A percentile compares a stretch with the other conserved stretches of the same genome.
phyloP scores from a whole-genome alignment of 2,113 vertebrate genomes.

The Spheniscus mendiculus region DNA sequence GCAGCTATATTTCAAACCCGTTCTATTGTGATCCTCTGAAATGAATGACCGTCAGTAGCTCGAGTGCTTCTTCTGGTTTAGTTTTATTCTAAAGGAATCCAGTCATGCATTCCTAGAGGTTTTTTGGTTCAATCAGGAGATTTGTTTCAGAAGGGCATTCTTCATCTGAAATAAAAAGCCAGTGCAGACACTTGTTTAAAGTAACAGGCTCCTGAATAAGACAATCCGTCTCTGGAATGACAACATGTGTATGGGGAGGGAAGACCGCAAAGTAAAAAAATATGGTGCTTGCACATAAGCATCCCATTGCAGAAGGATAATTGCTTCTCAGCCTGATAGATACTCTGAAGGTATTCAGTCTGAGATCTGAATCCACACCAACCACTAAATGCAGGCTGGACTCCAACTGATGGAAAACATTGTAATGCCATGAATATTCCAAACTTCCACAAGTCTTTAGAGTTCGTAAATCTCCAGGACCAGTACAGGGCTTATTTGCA shows the following conservation, averaged over 20 bases:
- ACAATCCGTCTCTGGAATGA: background rate
- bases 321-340: background rate
- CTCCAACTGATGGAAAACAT: background rate
- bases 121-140: background rate
- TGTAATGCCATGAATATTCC: background rate
- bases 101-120: background rate
- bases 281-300: background rate
- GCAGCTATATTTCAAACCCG: background rate
- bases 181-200: background rate
- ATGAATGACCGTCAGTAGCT: background rate
- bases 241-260: background rate
- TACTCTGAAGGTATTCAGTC: background rate
- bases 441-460: background rate
- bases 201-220: background rate
- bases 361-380: background rate
- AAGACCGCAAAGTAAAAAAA: background rate
- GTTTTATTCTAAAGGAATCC: background rate
- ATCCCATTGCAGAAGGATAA: background rate
- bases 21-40: background rate
- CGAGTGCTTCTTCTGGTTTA: background rate
- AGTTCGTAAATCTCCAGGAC: background rate
- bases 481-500: background rate
- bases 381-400: background rate
- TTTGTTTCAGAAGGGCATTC: background rate
- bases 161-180: background rate